Evolutionary conservation across 1,140 invertebrate species (phyloP).

Genomic region (Campoletis sonorensis): DNA sequence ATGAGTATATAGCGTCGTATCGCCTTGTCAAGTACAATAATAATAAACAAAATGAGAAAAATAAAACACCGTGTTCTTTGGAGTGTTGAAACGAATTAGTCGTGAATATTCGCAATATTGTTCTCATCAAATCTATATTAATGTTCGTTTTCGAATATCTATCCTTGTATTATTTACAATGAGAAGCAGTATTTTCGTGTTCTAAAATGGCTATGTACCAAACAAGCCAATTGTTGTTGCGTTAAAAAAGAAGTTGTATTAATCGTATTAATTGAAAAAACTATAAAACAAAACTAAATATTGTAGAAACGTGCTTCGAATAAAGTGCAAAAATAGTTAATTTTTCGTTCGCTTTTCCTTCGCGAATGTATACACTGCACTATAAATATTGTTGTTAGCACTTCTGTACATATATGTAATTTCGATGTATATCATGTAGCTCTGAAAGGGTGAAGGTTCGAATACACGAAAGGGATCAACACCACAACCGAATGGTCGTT

Average conservation of each 20-base stretch:
- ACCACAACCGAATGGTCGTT: not conserved
- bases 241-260: slow-evolving; percentile 9
- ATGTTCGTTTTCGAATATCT: slow-evolving; percentile 1
- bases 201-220: not conserved
- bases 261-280: not conserved
- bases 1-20: not conserved
- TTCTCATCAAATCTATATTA: slow-evolving; percentile 4
- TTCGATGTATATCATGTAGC: slow-evolving; percentile 10
- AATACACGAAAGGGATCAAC: slow-evolving; percentile 8
- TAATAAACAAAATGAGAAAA: slow-evolving; percentile 37
- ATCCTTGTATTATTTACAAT: slow-evolving; percentile 19
- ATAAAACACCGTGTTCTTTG: slow-evolving; percentile 42
- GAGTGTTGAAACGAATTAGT: slow-evolving; percentile 27
- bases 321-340: not conserved
- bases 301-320: not conserved
- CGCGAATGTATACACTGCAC: not conserved
- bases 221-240: slow-evolving; percentile 14
- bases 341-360: not conserved
- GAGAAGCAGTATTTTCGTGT: slow-evolving; percentile 25
- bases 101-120: not conserved
- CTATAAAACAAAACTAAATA: not conserved
- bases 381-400: slow-evolving; percentile 24
- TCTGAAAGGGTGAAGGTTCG: slow-evolving; percentile 15
- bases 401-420: slow-evolving; percentile 35
- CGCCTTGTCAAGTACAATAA: slow-evolving; percentile 14